Conservation (phyloP, 2,888 invertebrate genomes). For the Rhagonycha fulva region DNA sequence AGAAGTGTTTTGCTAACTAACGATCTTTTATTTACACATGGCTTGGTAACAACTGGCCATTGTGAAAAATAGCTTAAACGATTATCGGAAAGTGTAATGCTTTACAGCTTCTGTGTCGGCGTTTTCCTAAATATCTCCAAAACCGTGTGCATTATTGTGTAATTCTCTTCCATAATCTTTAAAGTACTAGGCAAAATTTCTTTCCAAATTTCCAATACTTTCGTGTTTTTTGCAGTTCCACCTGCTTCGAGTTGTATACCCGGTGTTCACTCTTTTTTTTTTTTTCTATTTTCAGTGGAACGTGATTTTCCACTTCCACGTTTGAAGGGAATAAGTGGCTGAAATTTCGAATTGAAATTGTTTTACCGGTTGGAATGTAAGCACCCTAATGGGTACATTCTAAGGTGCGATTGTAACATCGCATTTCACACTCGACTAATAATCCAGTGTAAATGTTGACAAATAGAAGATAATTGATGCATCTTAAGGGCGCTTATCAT, state of each 20-base stretch:
- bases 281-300: background rate
- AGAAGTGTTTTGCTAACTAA: slow-evolving; percentile 56
- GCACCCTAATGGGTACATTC: slow-evolving; percentile 8
- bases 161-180: background rate
- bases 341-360: background rate
- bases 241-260: background rate
- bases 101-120: slow-evolving; percentile 26
- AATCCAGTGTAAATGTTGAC: slow-evolving; percentile 49
- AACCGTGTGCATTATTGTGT: slow-evolving; percentile 12
- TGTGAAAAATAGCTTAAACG: slow-evolving; percentile 50
- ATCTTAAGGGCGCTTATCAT: slow-evolving; percentile 25
- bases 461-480: slow-evolving; percentile 36
- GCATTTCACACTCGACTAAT: slow-evolving; percentile 40
- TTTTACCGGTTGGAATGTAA: background rate
- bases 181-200: background rate
- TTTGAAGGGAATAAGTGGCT: too few relatives aligned
- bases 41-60: slow-evolving; percentile 50
- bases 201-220: background rate
- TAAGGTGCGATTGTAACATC: slow-evolving; percentile 4
- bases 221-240: background rate
- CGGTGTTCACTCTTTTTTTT: background rate
- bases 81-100: slow-evolving; percentile 41
- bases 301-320: background rate
- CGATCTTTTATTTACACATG: slow-evolving; percentile 55
- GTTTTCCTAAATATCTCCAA: slow-evolving; percentile 5